Evolutionary conservation across 2,888 invertebrate genomes (phyloP), one percentile per base, ranked within the genome.

Genomic region (Pandemis corylana): DNA sequence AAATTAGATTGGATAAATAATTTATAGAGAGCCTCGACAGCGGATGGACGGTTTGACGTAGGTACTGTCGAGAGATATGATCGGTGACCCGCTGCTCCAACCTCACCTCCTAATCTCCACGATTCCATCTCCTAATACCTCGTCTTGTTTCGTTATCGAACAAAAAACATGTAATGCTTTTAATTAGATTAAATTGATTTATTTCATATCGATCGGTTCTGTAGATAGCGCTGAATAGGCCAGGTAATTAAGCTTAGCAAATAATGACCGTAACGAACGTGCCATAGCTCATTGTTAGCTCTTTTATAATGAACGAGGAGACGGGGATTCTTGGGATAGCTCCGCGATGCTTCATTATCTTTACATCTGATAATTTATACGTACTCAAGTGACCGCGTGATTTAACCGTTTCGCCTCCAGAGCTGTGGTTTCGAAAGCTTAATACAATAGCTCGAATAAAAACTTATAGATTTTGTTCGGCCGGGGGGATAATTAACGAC

Each of bases 121-220:
- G 89, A 89, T 87, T 89, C 83, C 88, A 94, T 94, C 94, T 93
- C 83, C 87, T 93, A 91, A 93, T 91, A 90, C 90, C 88, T 89
- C 89, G 88, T 90, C 93, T 94, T 92, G 92, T 93, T 92, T 91
- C 90, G 89, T 85, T 89, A 84, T 83, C 85, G 89, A 87, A 92
- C 91, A 93, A 94, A 94, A 94, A 93, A 93, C 88, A 90, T 92
- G 93, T 92, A 93, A 93, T 91, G 92, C 92, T 92, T 94, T 94
- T 94, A 94, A 94, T 94, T 94, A 94, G 92, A 94, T 94, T 94
- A 93, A 92, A 94, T 94, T 93, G 93, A 93, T 93, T 94, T 92
- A 92, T 90, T 90, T 89, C 87, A 85, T 91, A 85, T 85, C 84
- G 93, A 93, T 93, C 90, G 88, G 83, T 79, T 80, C 78, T 80